phyloP scores from a whole-genome alignment of 2,888 invertebrate species.

The Eupithecia vulgata region DNA sequence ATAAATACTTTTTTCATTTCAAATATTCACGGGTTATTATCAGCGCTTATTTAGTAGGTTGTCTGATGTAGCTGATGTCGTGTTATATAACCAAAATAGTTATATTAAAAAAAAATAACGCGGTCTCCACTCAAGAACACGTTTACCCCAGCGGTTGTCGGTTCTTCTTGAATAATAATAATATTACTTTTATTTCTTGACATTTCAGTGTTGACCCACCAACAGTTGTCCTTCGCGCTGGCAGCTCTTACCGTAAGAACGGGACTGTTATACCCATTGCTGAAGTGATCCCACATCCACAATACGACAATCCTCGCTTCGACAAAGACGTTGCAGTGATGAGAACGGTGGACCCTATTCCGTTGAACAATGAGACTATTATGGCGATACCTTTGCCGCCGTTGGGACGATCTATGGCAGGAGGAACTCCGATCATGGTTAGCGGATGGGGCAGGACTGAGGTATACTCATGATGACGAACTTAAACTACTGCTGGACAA shows the following conservation, averaged over 20 bases:
- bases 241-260: constrained; percentile 68
- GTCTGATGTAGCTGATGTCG: too few relatives aligned
- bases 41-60: too few relatives aligned
- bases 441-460: constrained; percentile 75
- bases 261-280: constrained; percentile 76
- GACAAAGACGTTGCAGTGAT: constrained; percentile 77
- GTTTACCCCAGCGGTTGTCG: too few relatives aligned
- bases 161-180: too few relatives aligned
- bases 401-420: constrained; percentile 50
- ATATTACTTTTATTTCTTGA: too few relatives aligned
- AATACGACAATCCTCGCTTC: constrained; percentile 68
- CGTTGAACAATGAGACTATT: constrained; percentile 60
- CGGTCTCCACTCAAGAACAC: too few relatives aligned
- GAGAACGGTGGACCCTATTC: constrained; percentile 66
- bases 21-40: too few relatives aligned
- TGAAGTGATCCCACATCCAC: constrained; percentile 69
- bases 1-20: too few relatives aligned
- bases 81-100: too few relatives aligned
- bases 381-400: constrained; percentile 63
- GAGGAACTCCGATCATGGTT: constrained; percentile 58
- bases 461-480: constrained; percentile 34
- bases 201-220: constrained; percentile 66
- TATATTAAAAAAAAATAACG: too few relatives aligned
- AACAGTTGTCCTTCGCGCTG: constrained; percentile 75
- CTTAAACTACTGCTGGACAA: too few relatives aligned